Conservation (phyloP, 92 coral and sea anemone genomes). For the Pocillopora grandis region DNA sequence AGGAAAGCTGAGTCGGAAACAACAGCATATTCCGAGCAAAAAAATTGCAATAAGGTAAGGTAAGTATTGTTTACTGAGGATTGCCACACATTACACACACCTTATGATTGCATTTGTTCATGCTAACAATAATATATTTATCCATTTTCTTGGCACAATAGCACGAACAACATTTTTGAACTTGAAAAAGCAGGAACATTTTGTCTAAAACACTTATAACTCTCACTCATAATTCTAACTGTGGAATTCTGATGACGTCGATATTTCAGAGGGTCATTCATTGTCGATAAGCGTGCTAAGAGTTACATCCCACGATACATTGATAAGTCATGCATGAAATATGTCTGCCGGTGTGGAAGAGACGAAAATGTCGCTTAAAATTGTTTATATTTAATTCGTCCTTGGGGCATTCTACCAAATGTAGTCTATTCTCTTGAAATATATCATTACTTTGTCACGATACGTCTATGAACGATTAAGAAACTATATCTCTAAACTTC, state of each 20-base stretch:
- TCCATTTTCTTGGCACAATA: background rate
- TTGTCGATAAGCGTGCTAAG: background rate
- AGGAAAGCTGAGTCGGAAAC: too few relatives aligned
- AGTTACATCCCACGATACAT: background rate
- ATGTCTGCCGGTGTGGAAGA: slow-evolving; percentile 10
- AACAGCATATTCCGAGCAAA: too few relatives aligned
- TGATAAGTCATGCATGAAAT: slow-evolving; percentile 32
- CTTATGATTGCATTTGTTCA: too few relatives aligned
- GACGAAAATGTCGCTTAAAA: slow-evolving; percentile 18
- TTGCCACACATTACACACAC: too few relatives aligned
- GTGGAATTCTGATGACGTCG: background rate
- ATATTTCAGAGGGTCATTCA: background rate
- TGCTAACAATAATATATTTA: background rate
- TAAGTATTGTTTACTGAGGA: too few relatives aligned
- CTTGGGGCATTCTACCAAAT: background rate
- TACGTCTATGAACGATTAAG: background rate
- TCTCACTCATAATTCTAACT: background rate
- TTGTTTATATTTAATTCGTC: background rate
- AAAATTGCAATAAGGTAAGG: too few relatives aligned
- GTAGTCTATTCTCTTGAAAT: background rate
- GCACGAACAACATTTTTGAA: background rate
- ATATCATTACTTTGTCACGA: background rate
- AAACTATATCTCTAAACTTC: background rate
- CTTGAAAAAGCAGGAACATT: background rate
- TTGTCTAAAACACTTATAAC: background rate